Percentiles rank a stretch among this genome's conserved stretches.
These are phyloP conservation scores for Lineus longissimus DNA, from an alignment of 1,140 invertebrate genomes.

Conservation along the genomic window DNA sequence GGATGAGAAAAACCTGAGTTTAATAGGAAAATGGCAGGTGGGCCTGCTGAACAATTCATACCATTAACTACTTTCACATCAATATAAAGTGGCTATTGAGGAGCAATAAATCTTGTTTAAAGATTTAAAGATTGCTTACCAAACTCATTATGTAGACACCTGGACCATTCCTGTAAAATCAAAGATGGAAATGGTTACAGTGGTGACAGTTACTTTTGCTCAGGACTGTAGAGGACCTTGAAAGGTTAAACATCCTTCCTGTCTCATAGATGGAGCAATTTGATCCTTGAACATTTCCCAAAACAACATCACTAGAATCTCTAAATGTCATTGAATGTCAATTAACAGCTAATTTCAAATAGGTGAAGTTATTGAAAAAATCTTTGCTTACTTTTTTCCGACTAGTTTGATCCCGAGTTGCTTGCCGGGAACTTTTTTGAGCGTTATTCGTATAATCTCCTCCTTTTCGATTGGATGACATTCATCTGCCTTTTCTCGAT, in stretches of 20 bases:
- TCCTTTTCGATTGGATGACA: conserved; percentile 47
- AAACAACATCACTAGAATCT: no score
- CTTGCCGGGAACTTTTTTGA: conserved; percentile 51
- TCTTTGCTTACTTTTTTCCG: conserved; percentile 50
- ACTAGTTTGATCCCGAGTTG: conserved; percentile 57
- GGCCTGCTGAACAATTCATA: no score
- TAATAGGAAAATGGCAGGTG: no score
- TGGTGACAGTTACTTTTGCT: neutral
- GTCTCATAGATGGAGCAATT: no score
- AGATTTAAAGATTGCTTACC: conserved; percentile 30
- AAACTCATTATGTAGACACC: conserved; percentile 57
- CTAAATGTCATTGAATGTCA: no score
- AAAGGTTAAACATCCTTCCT: no score
- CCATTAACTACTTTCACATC: no score
- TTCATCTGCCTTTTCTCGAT: conserved; percentile 50
- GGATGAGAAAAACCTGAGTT: no score
- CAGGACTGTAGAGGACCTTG: no score
- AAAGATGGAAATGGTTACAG: conserved; percentile 14
- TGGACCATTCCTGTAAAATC: conserved; percentile 49
- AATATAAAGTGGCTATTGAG: conserved; percentile 8
- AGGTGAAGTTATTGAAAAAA: no score
- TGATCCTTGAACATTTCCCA: no score
- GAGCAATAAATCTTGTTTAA: neutral
- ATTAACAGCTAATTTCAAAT: no score
- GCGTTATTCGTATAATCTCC: conserved; percentile 53